Evolutionary conservation across 2,113 vertebrate species (phyloP).

Genomic region (Ovis canadensis): DNA sequence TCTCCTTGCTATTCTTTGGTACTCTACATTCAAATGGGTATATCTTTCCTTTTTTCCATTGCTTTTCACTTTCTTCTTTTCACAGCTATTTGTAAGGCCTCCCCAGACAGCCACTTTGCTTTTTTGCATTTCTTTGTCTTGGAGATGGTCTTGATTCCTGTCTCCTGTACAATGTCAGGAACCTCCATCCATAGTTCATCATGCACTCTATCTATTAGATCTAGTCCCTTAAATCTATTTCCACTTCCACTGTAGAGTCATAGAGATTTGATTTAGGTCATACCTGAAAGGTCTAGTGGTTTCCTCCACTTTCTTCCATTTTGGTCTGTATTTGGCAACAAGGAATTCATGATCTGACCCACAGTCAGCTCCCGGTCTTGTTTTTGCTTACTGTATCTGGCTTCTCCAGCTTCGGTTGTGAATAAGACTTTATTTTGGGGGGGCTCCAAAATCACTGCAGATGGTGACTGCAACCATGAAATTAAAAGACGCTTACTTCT

Average conservation of each 20-base stretch:
- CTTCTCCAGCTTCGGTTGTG: neutral
- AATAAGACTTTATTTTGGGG: neutral
- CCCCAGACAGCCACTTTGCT: neutral
- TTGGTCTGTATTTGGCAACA: neutral
- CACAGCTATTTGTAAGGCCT: no score
- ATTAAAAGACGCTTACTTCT: no score
- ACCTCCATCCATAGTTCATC: neutral
- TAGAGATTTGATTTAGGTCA: neutral
- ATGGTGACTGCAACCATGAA: no score
- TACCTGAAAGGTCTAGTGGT: neutral
- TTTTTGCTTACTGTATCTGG: neutral
- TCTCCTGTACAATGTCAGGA: neutral
- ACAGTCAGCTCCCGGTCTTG: neutral
- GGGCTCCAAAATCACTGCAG: no score
- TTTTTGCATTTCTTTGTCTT: neutral
- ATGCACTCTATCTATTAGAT: neutral
- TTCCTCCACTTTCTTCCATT: neutral
- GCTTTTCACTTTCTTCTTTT: no score
- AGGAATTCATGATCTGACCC: neutral
- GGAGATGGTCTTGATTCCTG: neutral
- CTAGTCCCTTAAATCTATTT: neutral
- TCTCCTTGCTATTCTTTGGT: no score
- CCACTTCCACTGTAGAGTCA: neutral
- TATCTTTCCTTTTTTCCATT: no score
- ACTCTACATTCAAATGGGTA: no score